A percentile compares a stretch with the other conserved stretches of the same genome.
Evolutionary conservation across 2,797 vertebrate genomes (phyloP).

Genomic region (Delichon dasypus): DNA sequence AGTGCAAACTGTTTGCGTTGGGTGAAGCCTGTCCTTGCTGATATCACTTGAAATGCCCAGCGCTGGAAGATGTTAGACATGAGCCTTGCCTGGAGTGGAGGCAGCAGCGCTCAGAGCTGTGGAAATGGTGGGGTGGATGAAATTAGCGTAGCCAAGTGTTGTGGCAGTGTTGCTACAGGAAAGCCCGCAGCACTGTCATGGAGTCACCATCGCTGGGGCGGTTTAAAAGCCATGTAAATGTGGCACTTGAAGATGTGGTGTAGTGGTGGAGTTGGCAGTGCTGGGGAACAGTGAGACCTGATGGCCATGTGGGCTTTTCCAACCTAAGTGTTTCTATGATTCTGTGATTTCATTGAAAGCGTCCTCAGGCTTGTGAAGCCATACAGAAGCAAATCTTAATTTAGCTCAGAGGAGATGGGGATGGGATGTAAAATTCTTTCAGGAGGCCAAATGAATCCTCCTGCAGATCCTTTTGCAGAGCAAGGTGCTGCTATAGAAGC

Average conservation of each 20-base stretch:
- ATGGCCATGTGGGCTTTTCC: not conserved
- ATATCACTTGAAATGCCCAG: not conserved
- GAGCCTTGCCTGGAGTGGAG: not conserved
- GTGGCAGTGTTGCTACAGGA: not conserved
- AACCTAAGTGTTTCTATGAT: not conserved
- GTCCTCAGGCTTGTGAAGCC: not conserved
- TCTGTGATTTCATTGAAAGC: not conserved
- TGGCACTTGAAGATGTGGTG: not conserved
- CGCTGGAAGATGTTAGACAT: not conserved
- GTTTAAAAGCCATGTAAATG: not conserved
- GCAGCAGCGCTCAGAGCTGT: not conserved
- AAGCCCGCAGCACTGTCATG: not conserved
- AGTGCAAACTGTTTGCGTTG: not conserved
- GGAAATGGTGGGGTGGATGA: not conserved
- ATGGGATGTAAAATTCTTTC: not conserved
- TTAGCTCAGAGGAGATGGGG: not conserved
- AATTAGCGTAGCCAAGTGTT: fast-evolving
- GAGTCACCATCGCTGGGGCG: not conserved
- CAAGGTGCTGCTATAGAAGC: not conserved
- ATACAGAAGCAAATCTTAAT: not conserved
- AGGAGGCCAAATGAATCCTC: not conserved
- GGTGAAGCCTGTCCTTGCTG: not conserved
- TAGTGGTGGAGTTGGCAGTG: not conserved
- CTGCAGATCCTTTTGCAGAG: not conserved
- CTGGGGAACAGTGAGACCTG: not conserved